phyloP scores from a whole-genome alignment of 2,797 vertebrate species.

The Chelon labrosus region DNA sequence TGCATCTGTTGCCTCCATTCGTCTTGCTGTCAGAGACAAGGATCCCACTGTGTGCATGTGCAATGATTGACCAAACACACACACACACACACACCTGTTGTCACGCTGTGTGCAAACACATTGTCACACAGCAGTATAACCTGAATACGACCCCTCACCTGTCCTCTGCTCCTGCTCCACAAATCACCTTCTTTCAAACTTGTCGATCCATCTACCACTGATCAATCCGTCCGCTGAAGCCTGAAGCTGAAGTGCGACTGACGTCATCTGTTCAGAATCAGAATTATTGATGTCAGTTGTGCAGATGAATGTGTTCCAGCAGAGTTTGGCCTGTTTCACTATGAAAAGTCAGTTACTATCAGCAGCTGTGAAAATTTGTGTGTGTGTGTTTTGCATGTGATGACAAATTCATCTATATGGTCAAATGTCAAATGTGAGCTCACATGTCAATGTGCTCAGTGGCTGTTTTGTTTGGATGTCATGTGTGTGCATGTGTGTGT shows the following conservation, averaged over 20 bases:
- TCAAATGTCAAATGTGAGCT: slow-evolving; percentile 1
- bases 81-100: slow-evolving; percentile 63
- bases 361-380: slow-evolving; percentile 14
- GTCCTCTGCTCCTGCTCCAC: slow-evolving; percentile 40
- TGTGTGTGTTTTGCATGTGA: too few relatives aligned
- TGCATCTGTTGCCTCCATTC: slow-evolving; percentile 68
- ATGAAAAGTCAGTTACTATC: slow-evolving; percentile 13
- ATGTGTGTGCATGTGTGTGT: slow-evolving; percentile 25
- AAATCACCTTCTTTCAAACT: slow-evolving; percentile 39
- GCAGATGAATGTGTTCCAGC: too few relatives aligned
- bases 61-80: slow-evolving; percentile 20
- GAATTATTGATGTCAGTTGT: too few relatives aligned
- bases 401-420: background rate
- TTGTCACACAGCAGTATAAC: slow-evolving; percentile 23
- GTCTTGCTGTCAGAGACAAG: slow-evolving; percentile 57
- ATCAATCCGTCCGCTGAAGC: background rate
- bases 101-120: slow-evolving; percentile 37
- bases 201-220: background rate
- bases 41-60: slow-evolving; percentile 40
- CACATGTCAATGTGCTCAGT: background rate
- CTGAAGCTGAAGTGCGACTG: too few relatives aligned
- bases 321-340: background rate
- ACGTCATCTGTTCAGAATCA: too few relatives aligned
- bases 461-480: slow-evolving; percentile 1
- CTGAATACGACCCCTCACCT: slow-evolving; percentile 49